These are phyloP conservation scores for Drosophila sturtevanti DNA, from an alignment of 1,140 invertebrate genomes.

Conservation along the genomic window DNA sequence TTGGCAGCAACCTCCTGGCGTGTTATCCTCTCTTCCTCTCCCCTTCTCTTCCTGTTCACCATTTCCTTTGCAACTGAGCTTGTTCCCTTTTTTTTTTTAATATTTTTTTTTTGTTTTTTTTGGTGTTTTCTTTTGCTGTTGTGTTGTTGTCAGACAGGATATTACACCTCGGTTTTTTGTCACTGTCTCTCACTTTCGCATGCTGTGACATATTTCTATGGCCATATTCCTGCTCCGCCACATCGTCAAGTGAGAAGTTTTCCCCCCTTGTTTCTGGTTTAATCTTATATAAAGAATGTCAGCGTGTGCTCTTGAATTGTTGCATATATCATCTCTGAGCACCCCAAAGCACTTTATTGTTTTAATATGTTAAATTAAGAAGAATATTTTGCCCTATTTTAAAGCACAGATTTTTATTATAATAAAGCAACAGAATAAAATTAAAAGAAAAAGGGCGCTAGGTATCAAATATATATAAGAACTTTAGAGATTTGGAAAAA, in stretches of 20 bases:
- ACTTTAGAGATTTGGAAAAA: no score
- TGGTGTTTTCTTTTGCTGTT: constrained; percentile 22
- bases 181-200: constrained; percentile 75
- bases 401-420: background rate
- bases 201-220: constrained; percentile 78
- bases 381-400: background rate
- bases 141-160: constrained; percentile 65
- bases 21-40: constrained; percentile 35
- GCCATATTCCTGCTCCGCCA: constrained; percentile 28
- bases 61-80: background rate
- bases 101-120: constrained; percentile 19
- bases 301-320: constrained; percentile 65
- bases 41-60: background rate
- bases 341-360: constrained; percentile 52
- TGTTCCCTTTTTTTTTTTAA: constrained; percentile 25
- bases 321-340: constrained; percentile 33
- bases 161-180: constrained; percentile 72
- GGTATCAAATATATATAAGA: no score
- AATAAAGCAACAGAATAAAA: background rate
- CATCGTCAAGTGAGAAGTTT: constrained; percentile 47
- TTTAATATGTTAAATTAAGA: constrained; percentile 69
- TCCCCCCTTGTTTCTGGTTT: constrained; percentile 23
- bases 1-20: constrained; percentile 43
- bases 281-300: constrained; percentile 73
- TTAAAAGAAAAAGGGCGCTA: no score